These are phyloP conservation scores for Microctonus brassicae DNA, from an alignment of 2,888 invertebrate species.

Conservation along the genomic window DNA sequence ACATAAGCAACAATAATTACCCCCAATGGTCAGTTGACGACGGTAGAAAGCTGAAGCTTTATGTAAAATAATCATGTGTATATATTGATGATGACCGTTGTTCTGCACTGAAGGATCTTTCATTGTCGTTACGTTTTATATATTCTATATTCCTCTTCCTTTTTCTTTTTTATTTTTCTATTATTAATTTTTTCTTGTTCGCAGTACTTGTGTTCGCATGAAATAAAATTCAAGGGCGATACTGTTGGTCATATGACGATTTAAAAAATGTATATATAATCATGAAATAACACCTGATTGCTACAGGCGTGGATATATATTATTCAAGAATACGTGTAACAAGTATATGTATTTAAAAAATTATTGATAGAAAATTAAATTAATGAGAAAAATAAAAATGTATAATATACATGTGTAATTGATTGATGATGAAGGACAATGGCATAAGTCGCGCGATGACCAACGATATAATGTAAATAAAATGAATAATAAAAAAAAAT, in stretches of 20 bases:
- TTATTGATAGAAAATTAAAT: constrained; percentile 15
- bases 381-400: constrained; percentile 11
- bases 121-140: not conserved
- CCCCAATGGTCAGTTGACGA: constrained; percentile 57
- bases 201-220: constrained; percentile 31
- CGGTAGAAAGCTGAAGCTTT: constrained; percentile 39
- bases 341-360: not conserved
- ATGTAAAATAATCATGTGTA: constrained; percentile 1
- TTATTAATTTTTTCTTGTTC: not conserved
- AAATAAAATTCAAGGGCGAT: not conserved
- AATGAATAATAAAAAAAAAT: constrained; percentile 2
- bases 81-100: not conserved
- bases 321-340: not conserved
- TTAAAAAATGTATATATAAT: not conserved
- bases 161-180: not conserved
- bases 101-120: constrained; percentile 18
- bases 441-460: not conserved
- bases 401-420: constrained; percentile 34
- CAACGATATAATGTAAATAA: constrained; percentile 9
- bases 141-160: constrained; percentile 1
- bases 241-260: not conserved
- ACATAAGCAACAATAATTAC: constrained; percentile 64
- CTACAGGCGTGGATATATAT: not conserved
- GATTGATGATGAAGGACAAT: constrained; percentile 6
- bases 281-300: no score